Conservation (phyloP, 2,888 invertebrate genomes). For the Microchrysa polita region DNA sequence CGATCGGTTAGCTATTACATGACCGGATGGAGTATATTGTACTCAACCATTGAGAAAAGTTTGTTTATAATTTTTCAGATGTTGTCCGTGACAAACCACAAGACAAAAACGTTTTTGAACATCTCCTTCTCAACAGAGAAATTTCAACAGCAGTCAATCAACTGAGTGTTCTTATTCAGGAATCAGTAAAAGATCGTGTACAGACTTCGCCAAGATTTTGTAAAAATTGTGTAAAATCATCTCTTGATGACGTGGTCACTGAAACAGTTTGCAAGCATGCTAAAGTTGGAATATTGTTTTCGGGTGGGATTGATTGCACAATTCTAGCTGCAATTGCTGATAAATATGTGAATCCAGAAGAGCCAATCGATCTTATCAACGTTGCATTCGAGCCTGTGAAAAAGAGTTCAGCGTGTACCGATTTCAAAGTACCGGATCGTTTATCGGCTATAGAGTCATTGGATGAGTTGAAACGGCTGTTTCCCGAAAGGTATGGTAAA, state of each 20-base stretch:
- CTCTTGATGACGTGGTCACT: background rate
- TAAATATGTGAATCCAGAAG: conserved; percentile 70
- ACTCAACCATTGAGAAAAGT: conserved; percentile 49
- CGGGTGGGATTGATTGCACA: conserved; percentile 97
- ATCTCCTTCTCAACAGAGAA: conserved; percentile 61
- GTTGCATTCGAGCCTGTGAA: conserved; percentile 83
- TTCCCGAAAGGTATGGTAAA: conserved; percentile 68
- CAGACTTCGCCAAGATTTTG: conserved; percentile 72
- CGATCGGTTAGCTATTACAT: conserved; percentile 14
- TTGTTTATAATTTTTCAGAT: conserved; percentile 53
- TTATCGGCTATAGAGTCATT: conserved; percentile 78
- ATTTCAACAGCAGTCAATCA: conserved; percentile 64
- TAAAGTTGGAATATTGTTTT: conserved; percentile 86
- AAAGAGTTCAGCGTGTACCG: conserved; percentile 49
- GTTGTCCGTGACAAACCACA: conserved; percentile 36
- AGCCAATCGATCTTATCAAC: conserved; percentile 90
- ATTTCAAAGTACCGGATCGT: conserved; percentile 84
- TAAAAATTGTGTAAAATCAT: conserved; percentile 66
- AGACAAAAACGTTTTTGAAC: conserved; percentile 58
- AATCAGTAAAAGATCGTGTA: conserved; percentile 71
- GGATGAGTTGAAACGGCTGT: conserved; percentile 73
- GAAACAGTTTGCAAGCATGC: conserved; percentile 67
- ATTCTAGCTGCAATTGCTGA: conserved; percentile 84
- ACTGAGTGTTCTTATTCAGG: conserved; percentile 67
- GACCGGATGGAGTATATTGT: background rate